These are phyloP conservation scores for Microplitis manilae DNA, from an alignment of 2,888 invertebrate genomes.

Conservation along the genomic window DNA sequence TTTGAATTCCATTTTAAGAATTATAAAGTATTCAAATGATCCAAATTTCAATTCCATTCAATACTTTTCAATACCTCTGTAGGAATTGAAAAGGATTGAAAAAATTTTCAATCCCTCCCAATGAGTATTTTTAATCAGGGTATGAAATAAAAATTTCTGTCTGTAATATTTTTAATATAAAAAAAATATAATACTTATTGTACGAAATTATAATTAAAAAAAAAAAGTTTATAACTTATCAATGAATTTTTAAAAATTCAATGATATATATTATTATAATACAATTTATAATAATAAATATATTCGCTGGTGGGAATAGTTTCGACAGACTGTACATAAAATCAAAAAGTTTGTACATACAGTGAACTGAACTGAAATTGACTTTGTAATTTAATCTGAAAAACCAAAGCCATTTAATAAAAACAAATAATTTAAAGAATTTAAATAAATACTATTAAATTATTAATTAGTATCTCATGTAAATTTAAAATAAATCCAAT, in stretches of 20 bases:
- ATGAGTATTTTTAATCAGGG: no score
- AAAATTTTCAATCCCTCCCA: no score
- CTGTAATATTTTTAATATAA: no score
- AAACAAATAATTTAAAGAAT: background rate
- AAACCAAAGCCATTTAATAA: background rate
- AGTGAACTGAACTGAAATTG: constrained; percentile 58
- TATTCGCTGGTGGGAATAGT: constrained; percentile 43
- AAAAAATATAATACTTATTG: no score
- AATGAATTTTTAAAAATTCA: background rate
- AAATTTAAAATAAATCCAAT: background rate
- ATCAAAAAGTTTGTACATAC: constrained; percentile 44
- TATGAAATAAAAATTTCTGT: no score
- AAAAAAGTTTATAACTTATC: no score
- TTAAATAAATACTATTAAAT: background rate
- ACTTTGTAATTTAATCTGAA: constrained; percentile 43
- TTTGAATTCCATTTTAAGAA: no score
- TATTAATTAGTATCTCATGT: background rate
- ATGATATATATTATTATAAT: constrained; percentile 32
- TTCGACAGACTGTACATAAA: constrained; percentile 52
- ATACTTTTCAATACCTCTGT: no score
- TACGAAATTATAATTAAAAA: no score
- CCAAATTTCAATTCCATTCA: no score
- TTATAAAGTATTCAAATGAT: no score
- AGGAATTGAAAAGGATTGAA: no score
- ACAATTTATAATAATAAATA: background rate